A percentile compares a stretch with the other conserved stretches of the same genome.
phyloP scores from a whole-genome alignment of 2,113 vertebrate species.

The cattle (Bos taurus) region DNA sequence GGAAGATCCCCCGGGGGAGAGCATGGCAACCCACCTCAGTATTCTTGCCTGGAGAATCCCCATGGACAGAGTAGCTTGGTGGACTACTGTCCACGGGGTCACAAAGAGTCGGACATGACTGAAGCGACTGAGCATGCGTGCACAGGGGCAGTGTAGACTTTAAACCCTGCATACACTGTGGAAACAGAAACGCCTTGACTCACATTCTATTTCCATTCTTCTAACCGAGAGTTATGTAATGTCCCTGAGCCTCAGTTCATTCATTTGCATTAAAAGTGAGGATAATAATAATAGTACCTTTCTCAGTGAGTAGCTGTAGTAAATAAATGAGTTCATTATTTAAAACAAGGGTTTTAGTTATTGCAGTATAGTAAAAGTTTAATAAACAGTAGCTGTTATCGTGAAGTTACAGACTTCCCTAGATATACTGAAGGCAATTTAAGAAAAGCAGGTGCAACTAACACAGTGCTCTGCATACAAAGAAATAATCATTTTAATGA shows the following conservation, averaged over 20 bases:
- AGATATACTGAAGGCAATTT: not conserved
- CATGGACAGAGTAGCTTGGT: fast-evolving
- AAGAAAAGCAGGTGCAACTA: not conserved
- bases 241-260: not conserved
- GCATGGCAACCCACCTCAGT: not conserved
- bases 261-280: not conserved
- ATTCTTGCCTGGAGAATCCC: not conserved
- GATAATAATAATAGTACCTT: not conserved
- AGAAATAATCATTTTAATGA: not conserved
- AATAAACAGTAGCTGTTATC: not conserved
- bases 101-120: not conserved
- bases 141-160: not conserved
- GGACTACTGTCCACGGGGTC: too few species aligned
- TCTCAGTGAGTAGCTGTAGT: not conserved
- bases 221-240: not conserved
- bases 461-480: not conserved
- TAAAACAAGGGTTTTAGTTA: not conserved
- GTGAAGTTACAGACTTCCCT: not conserved
- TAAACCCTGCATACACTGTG: not conserved
- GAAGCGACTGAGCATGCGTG: not conserved
- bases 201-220: not conserved
- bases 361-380: not conserved
- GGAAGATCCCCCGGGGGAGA: not conserved
- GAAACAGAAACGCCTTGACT: not conserved
- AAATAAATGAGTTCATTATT: not conserved